Evolutionary conservation across 2,113 vertebrate genomes (phyloP), one percentile per base, ranked within the genome.

Genomic region (Clarias macrocephalus): DNA sequence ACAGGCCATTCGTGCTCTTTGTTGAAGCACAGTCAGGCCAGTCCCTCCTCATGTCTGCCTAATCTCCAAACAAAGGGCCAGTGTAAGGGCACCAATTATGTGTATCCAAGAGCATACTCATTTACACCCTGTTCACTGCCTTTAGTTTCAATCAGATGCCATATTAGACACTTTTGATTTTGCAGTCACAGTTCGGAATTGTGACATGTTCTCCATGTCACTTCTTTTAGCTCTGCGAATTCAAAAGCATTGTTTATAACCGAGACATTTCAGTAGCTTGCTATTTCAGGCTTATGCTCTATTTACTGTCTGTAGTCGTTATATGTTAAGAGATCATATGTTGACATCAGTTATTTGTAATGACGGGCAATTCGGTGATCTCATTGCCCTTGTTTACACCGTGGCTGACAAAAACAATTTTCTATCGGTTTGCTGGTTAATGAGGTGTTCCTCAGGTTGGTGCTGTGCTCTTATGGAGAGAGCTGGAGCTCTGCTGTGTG

Each of bases 51-150:
- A 93, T 93, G 94, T 95, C 90, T 91, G 92, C 92, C 92, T 96
- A 96, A 96, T 96, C 95, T 94, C 90, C 88, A 92, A 93, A 96
- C 95, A 96, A 96, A 95, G 94, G 91, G 85, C 94, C 91, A 95
- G 93, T 95, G 94, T 96, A 93, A 94, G 93, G 91, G 92, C 93
- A 92, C 92, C 92, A 94, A 94, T 95, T 94, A 94, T 93, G 92
- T 93, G 92, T 90, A 88, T 92, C 91, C 90, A 89, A 85, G 92
- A 92, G 90, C 90, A 91, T 52, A 19, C 86, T 82, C 82, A 28
- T 75, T 82, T 30, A 12, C 66, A 28, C 33, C 57, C 77, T 52
- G 66, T 83, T 86, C 66, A 75, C 63, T 72, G 70, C 66, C 82
- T 42, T 62, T 48, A 77, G 28, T 33, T 1, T 30, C 19, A 19